These are phyloP conservation scores for Isurus oxyrinchus DNA, from an alignment of 2,113 vertebrate genomes.

Conservation along the genomic window DNA sequence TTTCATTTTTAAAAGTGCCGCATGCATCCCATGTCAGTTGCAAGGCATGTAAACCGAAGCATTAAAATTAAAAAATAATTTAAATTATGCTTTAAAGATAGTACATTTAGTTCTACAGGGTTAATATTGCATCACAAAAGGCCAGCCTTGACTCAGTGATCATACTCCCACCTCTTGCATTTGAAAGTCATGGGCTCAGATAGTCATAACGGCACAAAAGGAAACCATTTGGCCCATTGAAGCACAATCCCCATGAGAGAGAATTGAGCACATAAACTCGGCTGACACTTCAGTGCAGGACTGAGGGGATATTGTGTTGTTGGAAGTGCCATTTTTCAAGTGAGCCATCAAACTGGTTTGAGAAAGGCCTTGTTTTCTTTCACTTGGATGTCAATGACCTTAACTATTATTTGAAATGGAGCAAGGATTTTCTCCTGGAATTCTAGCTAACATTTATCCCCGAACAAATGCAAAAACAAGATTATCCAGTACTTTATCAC, in stretches of 20 bases:
- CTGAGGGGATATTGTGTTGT: neutral
- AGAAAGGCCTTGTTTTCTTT: neutral
- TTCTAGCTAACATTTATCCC: neutral
- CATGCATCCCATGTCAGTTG: neutral
- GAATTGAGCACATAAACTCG: neutral
- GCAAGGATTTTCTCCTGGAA: neutral
- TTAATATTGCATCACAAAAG: neutral
- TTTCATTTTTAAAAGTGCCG: neutral
- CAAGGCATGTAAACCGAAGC: neutral
- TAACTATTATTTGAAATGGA: neutral
- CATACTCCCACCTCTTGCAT: neutral
- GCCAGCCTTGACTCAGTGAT: neutral
- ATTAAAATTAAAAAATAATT: neutral
- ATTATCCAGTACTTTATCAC: neutral
- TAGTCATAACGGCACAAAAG: neutral
- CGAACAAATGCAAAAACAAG: neutral
- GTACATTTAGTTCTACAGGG: neutral
- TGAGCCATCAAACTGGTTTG: neutral
- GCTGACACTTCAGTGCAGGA: neutral
- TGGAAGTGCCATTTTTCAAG: neutral
- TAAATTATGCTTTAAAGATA: neutral
- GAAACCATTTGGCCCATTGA: neutral
- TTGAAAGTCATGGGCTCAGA: neutral
- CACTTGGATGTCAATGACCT: neutral
- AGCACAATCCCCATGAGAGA: neutral